phyloP scores from a whole-genome alignment of 2,888 invertebrate species.

The Crepidodera aurea region DNA sequence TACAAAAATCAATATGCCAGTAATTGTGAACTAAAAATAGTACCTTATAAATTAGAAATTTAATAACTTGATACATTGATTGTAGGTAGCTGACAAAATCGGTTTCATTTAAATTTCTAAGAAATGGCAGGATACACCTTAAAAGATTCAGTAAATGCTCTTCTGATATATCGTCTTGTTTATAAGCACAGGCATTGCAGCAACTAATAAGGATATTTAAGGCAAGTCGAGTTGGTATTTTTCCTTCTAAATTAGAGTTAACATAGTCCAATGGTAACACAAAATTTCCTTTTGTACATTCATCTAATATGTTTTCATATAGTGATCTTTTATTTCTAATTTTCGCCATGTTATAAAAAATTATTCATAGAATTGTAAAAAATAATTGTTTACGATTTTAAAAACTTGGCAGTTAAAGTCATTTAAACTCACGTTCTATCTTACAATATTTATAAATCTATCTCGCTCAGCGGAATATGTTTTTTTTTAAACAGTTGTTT shows the following conservation, averaged over 20 bases:
- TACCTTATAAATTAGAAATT: conserved; percentile 30
- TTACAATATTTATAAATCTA: too few species aligned
- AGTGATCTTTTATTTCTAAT: neutral
- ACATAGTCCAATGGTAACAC: conserved; percentile 10
- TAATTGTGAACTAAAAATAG: too few species aligned
- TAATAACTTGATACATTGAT: conserved; percentile 30
- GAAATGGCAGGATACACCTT: conserved; percentile 11
- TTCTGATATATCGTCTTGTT: conserved; percentile 24
- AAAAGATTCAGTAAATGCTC: conserved; percentile 25
- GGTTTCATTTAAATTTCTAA: conserved; percentile 29
- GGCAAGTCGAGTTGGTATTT: conserved; percentile 2
- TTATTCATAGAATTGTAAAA: too few species aligned
- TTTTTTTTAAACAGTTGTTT: too few species aligned
- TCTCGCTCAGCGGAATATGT: too few species aligned
- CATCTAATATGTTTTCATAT: conserved; percentile 19
- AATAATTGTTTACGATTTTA: neutral
- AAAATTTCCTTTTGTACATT: conserved; percentile 21
- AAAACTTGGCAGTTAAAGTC: neutral
- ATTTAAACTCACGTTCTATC: neutral
- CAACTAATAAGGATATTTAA: conserved; percentile 20
- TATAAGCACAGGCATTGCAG: conserved; percentile 25
- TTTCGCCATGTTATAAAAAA: conserved; percentile 1
- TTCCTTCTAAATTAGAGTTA: neutral
- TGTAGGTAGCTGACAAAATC: conserved; percentile 29
- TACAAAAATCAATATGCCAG: too few species aligned